A percentile compares a stretch with the other conserved stretches of the same genome.
These are phyloP conservation scores for Mesochorus sp. DNA, from an alignment of 2,888 invertebrate genomes.

Conservation along the genomic window DNA sequence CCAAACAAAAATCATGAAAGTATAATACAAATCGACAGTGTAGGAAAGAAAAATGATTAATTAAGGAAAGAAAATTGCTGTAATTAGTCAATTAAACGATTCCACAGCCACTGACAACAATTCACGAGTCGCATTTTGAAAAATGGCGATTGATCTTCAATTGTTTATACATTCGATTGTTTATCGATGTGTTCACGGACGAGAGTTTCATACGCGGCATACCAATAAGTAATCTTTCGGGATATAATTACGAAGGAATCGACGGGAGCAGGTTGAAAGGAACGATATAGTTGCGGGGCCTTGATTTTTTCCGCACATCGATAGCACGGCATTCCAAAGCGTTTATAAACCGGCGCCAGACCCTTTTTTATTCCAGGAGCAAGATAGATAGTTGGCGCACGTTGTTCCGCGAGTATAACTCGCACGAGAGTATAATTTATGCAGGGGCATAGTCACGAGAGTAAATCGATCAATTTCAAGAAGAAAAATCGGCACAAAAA, in stretches of 20 bases:
- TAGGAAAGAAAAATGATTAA: neutral
- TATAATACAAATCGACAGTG: too few species aligned
- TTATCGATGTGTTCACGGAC: slow-evolving; percentile 18
- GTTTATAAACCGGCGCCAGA: slow-evolving; percentile 53
- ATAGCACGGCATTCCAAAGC: slow-evolving; percentile 56
- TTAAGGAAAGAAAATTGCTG: too few species aligned
- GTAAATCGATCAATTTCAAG: too few species aligned
- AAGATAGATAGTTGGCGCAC: neutral
- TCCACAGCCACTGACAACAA: too few species aligned
- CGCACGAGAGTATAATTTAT: neutral
- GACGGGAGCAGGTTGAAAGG: neutral
- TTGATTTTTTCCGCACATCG: neutral
- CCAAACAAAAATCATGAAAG: slow-evolving; percentile 7
- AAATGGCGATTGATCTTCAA: too few species aligned
- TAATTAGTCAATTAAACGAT: too few species aligned
- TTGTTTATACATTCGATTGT: neutral
- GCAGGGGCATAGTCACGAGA: too few species aligned
- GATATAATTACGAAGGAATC: slow-evolving; percentile 1
- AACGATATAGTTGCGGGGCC: neutral
- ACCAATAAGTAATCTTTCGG: slow-evolving; percentile 37
- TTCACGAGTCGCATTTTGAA: too few species aligned
- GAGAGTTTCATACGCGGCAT: slow-evolving; percentile 37
- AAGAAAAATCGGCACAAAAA: neutral
- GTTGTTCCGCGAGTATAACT: neutral
- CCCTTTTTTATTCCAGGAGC: slow-evolving; percentile 49